Percentiles rank a stretch among this genome's conserved stretches.
Conservation (phyloP, 2,113 vertebrate species). For the Pedionomus torquatus region DNA sequence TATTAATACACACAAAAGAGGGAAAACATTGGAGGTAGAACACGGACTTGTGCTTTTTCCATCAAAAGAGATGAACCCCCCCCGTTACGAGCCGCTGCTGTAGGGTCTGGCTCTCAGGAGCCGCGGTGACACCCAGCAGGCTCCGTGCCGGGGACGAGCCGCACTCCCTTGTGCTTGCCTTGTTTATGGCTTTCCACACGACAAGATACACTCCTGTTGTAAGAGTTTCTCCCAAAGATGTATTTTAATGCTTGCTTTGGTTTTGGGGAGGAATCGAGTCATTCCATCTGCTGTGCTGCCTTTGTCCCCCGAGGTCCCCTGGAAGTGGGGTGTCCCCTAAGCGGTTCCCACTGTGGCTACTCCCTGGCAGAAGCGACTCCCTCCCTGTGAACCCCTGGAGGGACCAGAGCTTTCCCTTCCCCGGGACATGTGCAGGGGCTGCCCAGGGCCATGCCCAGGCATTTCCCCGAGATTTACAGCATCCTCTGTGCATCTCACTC, state of each 20-base stretch:
- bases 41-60: background rate
- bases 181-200: background rate
- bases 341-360: background rate
- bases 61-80: background rate
- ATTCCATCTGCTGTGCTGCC: constrained; percentile 6
- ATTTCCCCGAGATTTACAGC: background rate
- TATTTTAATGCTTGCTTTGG: background rate
- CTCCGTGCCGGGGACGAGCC: background rate
- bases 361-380: background rate
- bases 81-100: background rate
- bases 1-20: background rate
- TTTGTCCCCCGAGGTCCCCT: background rate
- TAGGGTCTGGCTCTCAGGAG: background rate
- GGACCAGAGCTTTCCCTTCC: background rate
- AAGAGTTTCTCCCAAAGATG: constrained; percentile 6
- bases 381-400: background rate
- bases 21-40: background rate
- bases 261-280: background rate
- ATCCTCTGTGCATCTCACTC: background rate
- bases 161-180: background rate
- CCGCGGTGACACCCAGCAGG: background rate
- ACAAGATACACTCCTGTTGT: background rate
- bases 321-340: background rate
- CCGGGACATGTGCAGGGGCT: background rate
- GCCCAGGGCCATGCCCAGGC: background rate